phyloP scores from a whole-genome alignment of 2,113 vertebrate species.

The Triplophysa rosa region DNA sequence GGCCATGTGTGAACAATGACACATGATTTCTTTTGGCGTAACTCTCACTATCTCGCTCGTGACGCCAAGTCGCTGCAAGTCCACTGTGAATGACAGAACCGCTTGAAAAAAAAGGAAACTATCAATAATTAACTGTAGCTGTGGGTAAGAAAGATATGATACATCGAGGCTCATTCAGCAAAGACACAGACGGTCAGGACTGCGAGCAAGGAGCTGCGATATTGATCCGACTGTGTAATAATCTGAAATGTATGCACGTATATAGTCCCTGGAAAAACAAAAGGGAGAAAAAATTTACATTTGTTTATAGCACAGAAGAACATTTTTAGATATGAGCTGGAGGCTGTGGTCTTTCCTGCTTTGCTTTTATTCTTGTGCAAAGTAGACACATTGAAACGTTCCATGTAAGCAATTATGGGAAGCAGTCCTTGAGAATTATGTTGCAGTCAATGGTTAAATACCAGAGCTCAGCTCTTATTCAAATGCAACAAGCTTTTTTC shows the following conservation, averaged over 20 bases:
- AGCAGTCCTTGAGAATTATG: slow-evolving; percentile 45
- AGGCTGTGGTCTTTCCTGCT: neutral
- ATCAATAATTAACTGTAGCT: slow-evolving; percentile 47
- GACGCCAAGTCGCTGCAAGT: neutral
- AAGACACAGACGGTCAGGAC: slow-evolving; percentile 3
- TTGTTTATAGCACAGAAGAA: neutral
- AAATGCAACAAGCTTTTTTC: slow-evolving; percentile 10
- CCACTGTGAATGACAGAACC: slow-evolving; percentile 27
- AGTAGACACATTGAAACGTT: slow-evolving; percentile 36
- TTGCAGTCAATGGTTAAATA: slow-evolving; percentile 29
- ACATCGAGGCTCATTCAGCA: slow-evolving; percentile 25
- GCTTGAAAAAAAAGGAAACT: slow-evolving; percentile 4
- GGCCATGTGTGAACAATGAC: slow-evolving; percentile 29
- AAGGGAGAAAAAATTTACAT: neutral
- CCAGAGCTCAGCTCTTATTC: slow-evolving; percentile 34
- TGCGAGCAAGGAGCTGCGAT: neutral
- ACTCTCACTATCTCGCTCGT: neutral
- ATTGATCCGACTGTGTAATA: slow-evolving; percentile 30
- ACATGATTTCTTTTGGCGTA: slow-evolving; percentile 27
- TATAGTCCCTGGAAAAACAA: neutral
- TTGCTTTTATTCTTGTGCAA: slow-evolving; percentile 9
- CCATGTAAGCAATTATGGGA: slow-evolving; percentile 45
- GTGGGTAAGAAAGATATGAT: slow-evolving; percentile 32
- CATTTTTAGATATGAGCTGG: neutral
- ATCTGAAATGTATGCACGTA: neutral